These are phyloP conservation scores for Phyllotreta striolata DNA, from an alignment of 2,888 invertebrate genomes.

Conservation along the genomic window DNA sequence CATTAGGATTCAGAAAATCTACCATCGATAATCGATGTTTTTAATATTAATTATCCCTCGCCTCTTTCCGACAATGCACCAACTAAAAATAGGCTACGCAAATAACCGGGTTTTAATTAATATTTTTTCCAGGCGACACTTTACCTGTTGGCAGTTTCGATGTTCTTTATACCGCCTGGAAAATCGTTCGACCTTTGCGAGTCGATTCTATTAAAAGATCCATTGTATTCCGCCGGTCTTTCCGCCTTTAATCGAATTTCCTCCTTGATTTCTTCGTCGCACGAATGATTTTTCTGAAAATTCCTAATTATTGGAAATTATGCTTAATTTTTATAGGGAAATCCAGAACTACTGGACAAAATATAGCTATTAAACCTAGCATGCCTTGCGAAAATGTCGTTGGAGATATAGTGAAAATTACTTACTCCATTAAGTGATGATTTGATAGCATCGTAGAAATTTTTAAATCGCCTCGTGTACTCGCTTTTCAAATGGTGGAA, in stretches of 20 bases:
- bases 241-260: conserved; percentile 56
- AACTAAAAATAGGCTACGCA: neutral
- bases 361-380: neutral
- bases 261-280: conserved; percentile 39
- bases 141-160: conserved; percentile 44
- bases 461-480: conserved; percentile 55
- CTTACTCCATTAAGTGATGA: conserved; percentile 30
- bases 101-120: too few species aligned
- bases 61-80: neutral
- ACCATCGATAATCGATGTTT: neutral
- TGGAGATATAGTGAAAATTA: too few species aligned
- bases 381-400: neutral
- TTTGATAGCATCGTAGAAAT: conserved; percentile 44
- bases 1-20: neutral
- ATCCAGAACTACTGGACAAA: too few species aligned
- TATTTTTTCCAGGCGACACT: conserved; percentile 2
- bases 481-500: conserved; percentile 57
- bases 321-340: neutral
- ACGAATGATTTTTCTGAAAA: conserved; percentile 44
- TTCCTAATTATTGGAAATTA: neutral
- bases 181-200: conserved; percentile 44
- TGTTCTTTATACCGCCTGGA: conserved; percentile 38
- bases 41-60: neutral
- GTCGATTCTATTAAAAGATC: conserved; percentile 51
- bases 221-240: conserved; percentile 56